These are phyloP conservation scores for Aplidium turbinatum DNA, from an alignment of 23 tunicate species.

Conservation along the genomic window DNA sequence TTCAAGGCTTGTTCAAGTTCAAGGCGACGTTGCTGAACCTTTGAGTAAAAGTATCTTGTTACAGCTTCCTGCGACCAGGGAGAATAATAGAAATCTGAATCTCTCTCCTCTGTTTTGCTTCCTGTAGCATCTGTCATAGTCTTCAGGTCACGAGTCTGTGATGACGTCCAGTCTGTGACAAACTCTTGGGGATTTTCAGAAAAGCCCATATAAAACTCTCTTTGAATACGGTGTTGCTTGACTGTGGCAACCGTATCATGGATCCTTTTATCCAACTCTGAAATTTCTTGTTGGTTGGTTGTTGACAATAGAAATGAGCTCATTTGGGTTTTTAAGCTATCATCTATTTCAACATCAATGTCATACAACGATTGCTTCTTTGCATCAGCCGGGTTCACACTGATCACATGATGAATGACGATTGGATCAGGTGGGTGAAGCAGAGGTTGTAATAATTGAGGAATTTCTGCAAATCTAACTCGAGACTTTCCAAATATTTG, in stretches of 20 bases:
- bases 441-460: constrained; percentile 67
- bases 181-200: constrained; percentile 96
- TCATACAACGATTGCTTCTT: constrained; percentile 96
- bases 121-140: constrained; percentile 93
- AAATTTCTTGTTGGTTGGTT: constrained; percentile 90
- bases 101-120: constrained; percentile 74
- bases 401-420: constrained; percentile 86
- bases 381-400: constrained; percentile 92
- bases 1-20: constrained; percentile 96
- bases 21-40: constrained; percentile 88
- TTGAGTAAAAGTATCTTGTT: constrained; percentile 84
- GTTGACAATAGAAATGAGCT: constrained; percentile 81
- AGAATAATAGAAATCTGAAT: constrained; percentile 67
- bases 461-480: constrained; percentile 90
- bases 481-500: constrained; percentile 75
- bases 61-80: constrained; percentile 96
- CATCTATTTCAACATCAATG: constrained; percentile 94
- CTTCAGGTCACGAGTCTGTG: constrained; percentile 86
- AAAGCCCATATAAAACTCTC: constrained; percentile 90
- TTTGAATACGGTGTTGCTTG: constrained; percentile 84
- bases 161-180: constrained; percentile 89
- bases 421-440: constrained; percentile 88
- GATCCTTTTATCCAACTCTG: constrained; percentile 72
- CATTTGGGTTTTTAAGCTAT: constrained; percentile 79
- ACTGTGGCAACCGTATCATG: constrained; percentile 83